Conservation (phyloP, 2,113 vertebrate species). For the Gymnogyps californianus region DNA sequence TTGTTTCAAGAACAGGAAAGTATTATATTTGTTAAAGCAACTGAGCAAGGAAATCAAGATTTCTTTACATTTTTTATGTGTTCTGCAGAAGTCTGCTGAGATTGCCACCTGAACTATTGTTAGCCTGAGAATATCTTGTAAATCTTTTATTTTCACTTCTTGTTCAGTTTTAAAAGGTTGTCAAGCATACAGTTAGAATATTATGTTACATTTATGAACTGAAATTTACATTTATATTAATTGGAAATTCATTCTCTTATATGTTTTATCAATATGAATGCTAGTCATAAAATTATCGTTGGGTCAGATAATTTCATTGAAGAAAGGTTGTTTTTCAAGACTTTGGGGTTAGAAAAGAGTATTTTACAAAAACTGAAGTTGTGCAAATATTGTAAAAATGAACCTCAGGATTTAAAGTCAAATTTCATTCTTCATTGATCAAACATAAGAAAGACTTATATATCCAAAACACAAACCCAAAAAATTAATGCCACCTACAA, state of each 20-base stretch:
- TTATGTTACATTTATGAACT: background rate
- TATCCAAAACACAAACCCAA: background rate
- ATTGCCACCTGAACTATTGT: background rate
- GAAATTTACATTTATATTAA: background rate
- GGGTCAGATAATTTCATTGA: background rate
- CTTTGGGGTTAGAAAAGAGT: background rate
- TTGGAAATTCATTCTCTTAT: background rate
- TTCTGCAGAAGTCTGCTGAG: background rate
- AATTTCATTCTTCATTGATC: background rate
- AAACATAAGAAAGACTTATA: background rate
- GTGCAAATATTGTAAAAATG: background rate
- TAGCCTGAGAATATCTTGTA: background rate
- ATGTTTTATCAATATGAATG: background rate
- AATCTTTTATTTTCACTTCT: background rate
- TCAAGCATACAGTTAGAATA: background rate
- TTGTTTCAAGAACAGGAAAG: background rate
- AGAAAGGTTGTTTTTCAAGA: background rate
- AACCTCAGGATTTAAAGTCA: background rate
- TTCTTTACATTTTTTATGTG: background rate
- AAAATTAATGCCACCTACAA: background rate
- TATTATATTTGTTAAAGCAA: background rate
- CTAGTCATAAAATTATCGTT: background rate
- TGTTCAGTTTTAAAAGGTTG: background rate
- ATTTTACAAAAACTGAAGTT: background rate
- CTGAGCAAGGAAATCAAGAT: background rate